Evolutionary conservation across 2,113 vertebrate genomes (phyloP), one percentile per base, ranked within the genome.

Genomic region (Myxocyprinus asiaticus): DNA sequence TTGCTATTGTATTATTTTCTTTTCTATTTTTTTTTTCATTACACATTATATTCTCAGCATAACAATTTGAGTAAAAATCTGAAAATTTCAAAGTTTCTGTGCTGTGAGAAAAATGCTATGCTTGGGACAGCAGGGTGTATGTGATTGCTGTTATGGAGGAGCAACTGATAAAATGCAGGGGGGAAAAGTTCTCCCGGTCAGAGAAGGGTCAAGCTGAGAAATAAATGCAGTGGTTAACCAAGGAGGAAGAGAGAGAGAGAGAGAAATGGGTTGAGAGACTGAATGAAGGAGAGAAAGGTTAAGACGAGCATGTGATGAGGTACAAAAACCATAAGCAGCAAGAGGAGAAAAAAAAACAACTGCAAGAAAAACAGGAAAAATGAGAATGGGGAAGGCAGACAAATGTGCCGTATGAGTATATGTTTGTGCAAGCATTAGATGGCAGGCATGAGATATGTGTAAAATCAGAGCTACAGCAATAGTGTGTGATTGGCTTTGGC

Each of bases 131-230:
- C 4, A 33, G 6, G 55, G 69, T 9, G 43, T 17, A n/a, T 17
- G 9, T 47, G 43, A 72, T 72, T 47, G 55, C 55, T 59, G 43
- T 61, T 47, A 59, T 17, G 15, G 5, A 59, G n/a, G 55, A 59
- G 53, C 43, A 72, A 72, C 69, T 59, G 42, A 58, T 59, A 47
- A 59, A 72, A 72, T 72, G 43, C n/a, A 47, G 4, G 45, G 71
- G 43, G 17, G 15, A 6, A 33, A 50, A 62, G 17, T 50, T 62
- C 4, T n/a, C 12, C 6, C 7, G 71, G 71, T 74, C 55, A 73
- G 47, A 73, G 43, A 10, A 47, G 4, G 10, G 45, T 74, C 71
- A 63, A 63, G 56, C 58, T 50, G 71, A 63, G 71, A 74, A 33
- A 33, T 33, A 33, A 33, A 33, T 74, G 44, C 56, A 63, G 58